phyloP scores from a whole-genome alignment of 2,113 vertebrate species.

The Gasterosteus nipponicus region DNA sequence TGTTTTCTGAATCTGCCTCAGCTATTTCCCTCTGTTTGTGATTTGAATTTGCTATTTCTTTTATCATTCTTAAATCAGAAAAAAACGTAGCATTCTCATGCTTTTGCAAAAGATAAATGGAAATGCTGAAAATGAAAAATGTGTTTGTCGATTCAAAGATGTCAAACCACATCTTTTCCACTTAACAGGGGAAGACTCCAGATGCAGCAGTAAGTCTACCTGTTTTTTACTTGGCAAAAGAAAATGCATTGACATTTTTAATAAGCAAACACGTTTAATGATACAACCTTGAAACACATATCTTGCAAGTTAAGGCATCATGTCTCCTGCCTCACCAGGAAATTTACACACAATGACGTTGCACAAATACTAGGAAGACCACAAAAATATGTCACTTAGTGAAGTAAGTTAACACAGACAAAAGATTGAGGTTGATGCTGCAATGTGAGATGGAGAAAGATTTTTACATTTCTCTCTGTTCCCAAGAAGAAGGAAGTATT shows the following conservation, averaged over 20 bases:
- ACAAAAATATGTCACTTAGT: background rate
- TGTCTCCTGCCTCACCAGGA: background rate
- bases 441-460: conserved; percentile 6
- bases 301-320: background rate
- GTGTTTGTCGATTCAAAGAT: background rate
- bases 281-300: background rate
- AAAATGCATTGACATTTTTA: background rate
- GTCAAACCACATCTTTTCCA: conserved; percentile 18
- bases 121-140: background rate
- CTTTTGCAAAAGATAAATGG: background rate
- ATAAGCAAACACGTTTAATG: background rate
- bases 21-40: background rate
- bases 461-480: background rate
- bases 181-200: conserved; percentile 76
- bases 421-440: conserved; percentile 11
- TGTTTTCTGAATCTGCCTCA: background rate
- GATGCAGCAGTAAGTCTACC: conserved; percentile 71
- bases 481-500: conserved; percentile 18
- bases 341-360: conserved; percentile 9
- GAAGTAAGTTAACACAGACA: background rate
- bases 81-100: background rate
- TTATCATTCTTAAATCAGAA: no score
- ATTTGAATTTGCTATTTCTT: no score
- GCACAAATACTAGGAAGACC: background rate
- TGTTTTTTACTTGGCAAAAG: background rate